Evolutionary conservation across 1,140 invertebrate genomes (phyloP).

Genomic region (Meloidogyne exigua): DNA sequence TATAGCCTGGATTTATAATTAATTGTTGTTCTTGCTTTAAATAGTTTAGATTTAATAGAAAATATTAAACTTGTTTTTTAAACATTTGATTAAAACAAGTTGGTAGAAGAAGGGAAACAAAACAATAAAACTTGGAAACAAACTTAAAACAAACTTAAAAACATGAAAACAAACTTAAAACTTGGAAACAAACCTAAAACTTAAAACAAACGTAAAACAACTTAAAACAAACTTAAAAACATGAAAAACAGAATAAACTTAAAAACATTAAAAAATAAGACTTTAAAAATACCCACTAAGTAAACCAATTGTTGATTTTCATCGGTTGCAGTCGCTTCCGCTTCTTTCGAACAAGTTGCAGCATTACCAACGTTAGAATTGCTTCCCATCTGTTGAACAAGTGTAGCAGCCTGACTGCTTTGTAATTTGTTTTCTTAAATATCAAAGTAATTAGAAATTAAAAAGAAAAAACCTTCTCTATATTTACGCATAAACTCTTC

Average conservation of each 20-base stretch:
- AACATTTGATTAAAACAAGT: neutral
- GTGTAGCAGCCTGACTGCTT: slow-evolving; percentile 19
- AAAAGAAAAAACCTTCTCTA: slow-evolving; percentile 72
- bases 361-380: neutral
- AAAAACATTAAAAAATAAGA: neutral
- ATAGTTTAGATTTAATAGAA: neutral
- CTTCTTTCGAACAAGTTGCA: neutral
- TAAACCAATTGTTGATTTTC: slow-evolving; percentile 10
- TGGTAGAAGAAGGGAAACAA: neutral
- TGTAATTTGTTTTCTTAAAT: slow-evolving; percentile 27
- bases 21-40: slow-evolving; percentile 26
- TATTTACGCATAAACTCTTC: slow-evolving; percentile 96
- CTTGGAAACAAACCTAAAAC: no score
- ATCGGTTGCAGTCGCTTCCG: neutral
- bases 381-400: neutral
- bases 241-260: no score
- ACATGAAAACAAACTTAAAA: neutral
- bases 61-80: neutral
- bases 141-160: neutral
- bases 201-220: no score
- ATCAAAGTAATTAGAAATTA: neutral
- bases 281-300: slow-evolving; percentile 5
- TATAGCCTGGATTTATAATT: neutral
- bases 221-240: neutral
- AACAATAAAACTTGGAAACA: no score